Conservation (phyloP, 1,140 invertebrate genomes). For the Macrosteles quadrilineatus region DNA sequence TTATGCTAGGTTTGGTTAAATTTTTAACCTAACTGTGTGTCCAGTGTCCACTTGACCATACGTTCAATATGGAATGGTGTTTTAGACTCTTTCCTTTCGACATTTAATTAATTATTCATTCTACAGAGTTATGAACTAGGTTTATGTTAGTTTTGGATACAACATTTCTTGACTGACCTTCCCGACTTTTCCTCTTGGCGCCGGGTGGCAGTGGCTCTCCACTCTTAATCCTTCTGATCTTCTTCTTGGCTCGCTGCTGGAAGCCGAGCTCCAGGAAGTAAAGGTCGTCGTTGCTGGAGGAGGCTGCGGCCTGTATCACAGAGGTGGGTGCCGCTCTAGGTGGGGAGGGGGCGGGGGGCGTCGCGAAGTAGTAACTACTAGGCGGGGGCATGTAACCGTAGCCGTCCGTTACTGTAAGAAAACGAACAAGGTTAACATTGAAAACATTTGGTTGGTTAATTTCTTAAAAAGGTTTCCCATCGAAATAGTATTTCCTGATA, state of each 20-base stretch:
- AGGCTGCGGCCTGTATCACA: constrained; percentile 74
- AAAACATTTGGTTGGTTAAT: no score
- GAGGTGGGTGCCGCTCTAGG: constrained; percentile 62
- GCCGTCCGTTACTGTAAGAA: constrained; percentile 12
- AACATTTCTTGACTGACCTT: constrained; percentile 68
- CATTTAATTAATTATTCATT: no score
- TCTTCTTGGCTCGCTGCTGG: constrained; percentile 71
- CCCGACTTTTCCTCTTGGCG: constrained; percentile 88
- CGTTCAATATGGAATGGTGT: no score
- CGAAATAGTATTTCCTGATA: no score
- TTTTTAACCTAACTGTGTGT: no score
- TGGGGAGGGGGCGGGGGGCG: constrained; percentile 61
- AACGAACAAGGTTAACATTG: no score
- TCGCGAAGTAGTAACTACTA: constrained; percentile 54
- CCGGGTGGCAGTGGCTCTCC: constrained; percentile 50
- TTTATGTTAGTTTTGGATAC: no score
- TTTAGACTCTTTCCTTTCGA: no score
- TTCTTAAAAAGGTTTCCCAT: no score
- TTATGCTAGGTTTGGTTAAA: no score
- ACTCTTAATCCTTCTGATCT: constrained; percentile 70
- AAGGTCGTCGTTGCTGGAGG: constrained; percentile 75
- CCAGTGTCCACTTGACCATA: no score
- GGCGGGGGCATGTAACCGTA: constrained; percentile 41
- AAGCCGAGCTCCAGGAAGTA: constrained; percentile 83
- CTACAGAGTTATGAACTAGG: no score